Evolutionary conservation across 2,888 invertebrate species (phyloP).

Genomic region (Vesta saturnalis): DNA sequence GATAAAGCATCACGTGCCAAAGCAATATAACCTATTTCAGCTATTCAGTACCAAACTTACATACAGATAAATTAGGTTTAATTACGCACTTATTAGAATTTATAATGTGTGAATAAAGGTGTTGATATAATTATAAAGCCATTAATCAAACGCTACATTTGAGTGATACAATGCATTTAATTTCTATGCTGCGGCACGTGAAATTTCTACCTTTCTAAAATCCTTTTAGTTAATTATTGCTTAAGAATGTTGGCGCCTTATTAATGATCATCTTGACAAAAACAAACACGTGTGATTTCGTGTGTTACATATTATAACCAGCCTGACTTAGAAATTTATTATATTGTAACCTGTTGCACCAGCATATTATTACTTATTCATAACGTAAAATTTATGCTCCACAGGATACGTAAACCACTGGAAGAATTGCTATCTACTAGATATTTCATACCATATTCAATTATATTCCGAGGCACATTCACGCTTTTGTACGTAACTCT

Average conservation of each 20-base stretch:
- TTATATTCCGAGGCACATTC: slow-evolving; percentile 30
- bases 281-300: slow-evolving; percentile 33
- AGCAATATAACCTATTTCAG: slow-evolving; percentile 36
- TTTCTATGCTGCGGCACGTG: not conserved
- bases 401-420: slow-evolving; percentile 34
- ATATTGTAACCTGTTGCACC: slow-evolving; percentile 38
- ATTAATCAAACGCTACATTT: slow-evolving; percentile 14
- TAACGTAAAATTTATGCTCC: slow-evolving; percentile 34
- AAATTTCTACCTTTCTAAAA: slow-evolving; percentile 32
- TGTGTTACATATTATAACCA: slow-evolving; percentile 34
- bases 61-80: slow-evolving; percentile 24
- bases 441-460: slow-evolving; percentile 33
- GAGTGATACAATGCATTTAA: not conserved
- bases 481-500: slow-evolving; percentile 12
- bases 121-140: slow-evolving; percentile 15
- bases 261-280: slow-evolving; percentile 29
- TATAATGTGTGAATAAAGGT: slow-evolving; percentile 21
- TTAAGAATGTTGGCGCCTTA: slow-evolving; percentile 36
- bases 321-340: slow-evolving; percentile 31
- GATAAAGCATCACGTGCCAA: slow-evolving; percentile 43
- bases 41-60: slow-evolving; percentile 25
- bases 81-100: slow-evolving; percentile 30
- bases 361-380: slow-evolving; percentile 39
- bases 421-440: slow-evolving; percentile 32
- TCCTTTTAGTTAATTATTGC: slow-evolving; percentile 33